These are phyloP conservation scores for Drosophila setifemur DNA, from an alignment of 1,140 invertebrate genomes.

Conservation along the genomic window DNA sequence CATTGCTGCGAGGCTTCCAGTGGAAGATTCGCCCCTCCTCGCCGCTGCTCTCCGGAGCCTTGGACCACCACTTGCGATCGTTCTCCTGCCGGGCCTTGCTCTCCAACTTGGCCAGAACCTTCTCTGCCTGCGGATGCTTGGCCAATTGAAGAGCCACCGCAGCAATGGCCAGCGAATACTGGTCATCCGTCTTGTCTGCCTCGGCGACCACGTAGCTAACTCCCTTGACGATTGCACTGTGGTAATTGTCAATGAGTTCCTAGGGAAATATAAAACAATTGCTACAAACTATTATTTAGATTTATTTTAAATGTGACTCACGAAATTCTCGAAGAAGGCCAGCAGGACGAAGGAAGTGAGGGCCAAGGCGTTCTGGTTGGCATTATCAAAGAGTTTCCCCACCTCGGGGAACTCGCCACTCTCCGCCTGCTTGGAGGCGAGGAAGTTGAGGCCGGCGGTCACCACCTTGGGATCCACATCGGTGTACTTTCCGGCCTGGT, in stretches of 20 bases:
- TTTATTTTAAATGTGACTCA: slow-evolving; percentile 23
- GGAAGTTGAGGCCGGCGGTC: slow-evolving; percentile 89
- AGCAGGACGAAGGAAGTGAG: slow-evolving; percentile 93
- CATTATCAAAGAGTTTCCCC: slow-evolving; percentile 85
- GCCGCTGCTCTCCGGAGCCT: slow-evolving; percentile 62
- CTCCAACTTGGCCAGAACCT: slow-evolving; percentile 61
- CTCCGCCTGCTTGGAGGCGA: slow-evolving; percentile 84
- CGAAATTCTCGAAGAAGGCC: slow-evolving; percentile 90
- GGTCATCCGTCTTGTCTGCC: slow-evolving; percentile 87
- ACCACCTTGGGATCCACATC: slow-evolving; percentile 90
- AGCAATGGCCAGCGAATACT: slow-evolving; percentile 91
- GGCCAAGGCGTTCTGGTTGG: slow-evolving; percentile 85
- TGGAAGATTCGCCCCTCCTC: neutral
- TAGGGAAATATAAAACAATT: neutral
- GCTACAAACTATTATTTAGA: neutral
- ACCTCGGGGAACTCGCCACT: slow-evolving; percentile 93
- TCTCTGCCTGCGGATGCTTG: slow-evolving; percentile 83
- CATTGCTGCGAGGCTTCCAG: slow-evolving; percentile 84
- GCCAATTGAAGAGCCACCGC: slow-evolving; percentile 90
- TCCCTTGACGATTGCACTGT: slow-evolving; percentile 89
- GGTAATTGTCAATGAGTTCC: slow-evolving; percentile 83
- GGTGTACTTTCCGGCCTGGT: slow-evolving; percentile 91
- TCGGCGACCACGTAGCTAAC: slow-evolving; percentile 90
- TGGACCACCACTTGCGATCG: slow-evolving; percentile 74
- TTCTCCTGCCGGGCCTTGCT: slow-evolving; percentile 47